Percentiles rank a stretch among this genome's conserved stretches.
phyloP scores from a whole-genome alignment of 1,140 invertebrate species.

The Alviniconcha marisindica region DNA sequence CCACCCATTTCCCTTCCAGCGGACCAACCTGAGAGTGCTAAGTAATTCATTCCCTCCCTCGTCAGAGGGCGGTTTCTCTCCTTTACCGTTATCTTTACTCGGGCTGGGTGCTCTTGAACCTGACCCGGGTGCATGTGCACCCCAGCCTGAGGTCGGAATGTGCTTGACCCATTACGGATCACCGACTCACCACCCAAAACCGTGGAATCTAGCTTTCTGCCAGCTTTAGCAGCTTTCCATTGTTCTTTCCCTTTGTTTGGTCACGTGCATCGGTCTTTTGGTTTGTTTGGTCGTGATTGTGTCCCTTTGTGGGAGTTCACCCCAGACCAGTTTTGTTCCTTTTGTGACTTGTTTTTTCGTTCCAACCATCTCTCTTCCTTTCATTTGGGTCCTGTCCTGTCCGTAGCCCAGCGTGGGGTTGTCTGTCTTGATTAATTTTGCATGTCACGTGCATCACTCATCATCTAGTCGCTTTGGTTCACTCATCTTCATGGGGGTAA shows the following conservation, averaged over 20 bases:
- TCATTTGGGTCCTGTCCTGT: conserved; percentile 7
- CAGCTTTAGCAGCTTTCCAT: not conserved
- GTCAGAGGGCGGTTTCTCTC: not conserved
- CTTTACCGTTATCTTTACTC: not conserved
- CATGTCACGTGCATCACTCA: not conserved
- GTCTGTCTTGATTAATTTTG: conserved; percentile 5
- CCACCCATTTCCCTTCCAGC: conserved; percentile 22
- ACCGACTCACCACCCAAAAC: not conserved
- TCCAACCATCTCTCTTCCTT: not conserved
- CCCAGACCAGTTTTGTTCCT: no score
- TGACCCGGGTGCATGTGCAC: not conserved
- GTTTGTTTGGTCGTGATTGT: no score
- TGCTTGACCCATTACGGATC: not conserved
- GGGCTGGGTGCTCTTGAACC: conserved; percentile 12
- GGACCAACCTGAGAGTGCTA: conserved; percentile 18
- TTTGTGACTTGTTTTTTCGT: not conserved
- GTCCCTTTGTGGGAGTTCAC: no score
- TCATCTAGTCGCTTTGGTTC: not conserved
- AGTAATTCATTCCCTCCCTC: conserved; percentile 22
- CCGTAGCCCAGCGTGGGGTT: conserved; percentile 14
- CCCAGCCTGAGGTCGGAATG: conserved; percentile 5
- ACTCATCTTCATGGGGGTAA: conserved; percentile 23
- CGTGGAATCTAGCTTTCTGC: no score
- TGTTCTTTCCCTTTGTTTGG: conserved; percentile 20
- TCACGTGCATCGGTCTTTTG: no score